Percentiles rank a stretch among this genome's conserved stretches.
phyloP scores from a whole-genome alignment of 2,888 invertebrate species.

The Leucozona laternaria region DNA sequence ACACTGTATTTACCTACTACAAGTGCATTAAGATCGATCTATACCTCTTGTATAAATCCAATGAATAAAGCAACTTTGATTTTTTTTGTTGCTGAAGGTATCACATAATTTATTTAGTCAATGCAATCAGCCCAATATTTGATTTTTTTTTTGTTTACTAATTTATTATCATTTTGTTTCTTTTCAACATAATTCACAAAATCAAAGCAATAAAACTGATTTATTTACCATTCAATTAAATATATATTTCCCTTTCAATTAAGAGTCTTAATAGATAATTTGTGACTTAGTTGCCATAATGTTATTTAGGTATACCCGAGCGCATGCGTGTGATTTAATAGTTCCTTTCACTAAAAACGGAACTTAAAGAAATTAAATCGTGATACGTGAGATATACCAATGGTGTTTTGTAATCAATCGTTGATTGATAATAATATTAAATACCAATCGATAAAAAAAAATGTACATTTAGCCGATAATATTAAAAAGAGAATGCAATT shows the following conservation, averaged over 20 bases:
- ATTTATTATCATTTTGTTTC: neutral
- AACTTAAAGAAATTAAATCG: slow-evolving; percentile 25
- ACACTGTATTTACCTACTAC: no score
- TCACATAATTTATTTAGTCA: neutral
- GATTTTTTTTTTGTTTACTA: neutral
- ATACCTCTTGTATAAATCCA: neutral
- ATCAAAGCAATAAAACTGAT: slow-evolving; percentile 29
- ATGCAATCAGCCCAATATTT: neutral
- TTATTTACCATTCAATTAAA: slow-evolving; percentile 27
- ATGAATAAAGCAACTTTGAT: neutral
- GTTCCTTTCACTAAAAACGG: slow-evolving; percentile 36
- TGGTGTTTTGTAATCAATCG: slow-evolving; percentile 7
- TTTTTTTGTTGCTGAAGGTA: neutral
- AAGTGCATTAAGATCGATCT: no score
- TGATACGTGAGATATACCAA: slow-evolving; percentile 15
- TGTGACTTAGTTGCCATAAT: neutral
- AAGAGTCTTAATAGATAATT: slow-evolving; percentile 19
- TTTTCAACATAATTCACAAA: slow-evolving; percentile 1
- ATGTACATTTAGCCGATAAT: neutral
- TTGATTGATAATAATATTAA: slow-evolving; percentile 26
- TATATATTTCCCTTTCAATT: slow-evolving; percentile 32
- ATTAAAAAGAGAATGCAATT: slow-evolving; percentile 9
- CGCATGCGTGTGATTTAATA: slow-evolving; percentile 34
- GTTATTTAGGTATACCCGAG: neutral
- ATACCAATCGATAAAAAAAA: neutral